Evolutionary conservation across 2,113 vertebrate genomes (phyloP).

Genomic region (Myotis davidii): DNA sequence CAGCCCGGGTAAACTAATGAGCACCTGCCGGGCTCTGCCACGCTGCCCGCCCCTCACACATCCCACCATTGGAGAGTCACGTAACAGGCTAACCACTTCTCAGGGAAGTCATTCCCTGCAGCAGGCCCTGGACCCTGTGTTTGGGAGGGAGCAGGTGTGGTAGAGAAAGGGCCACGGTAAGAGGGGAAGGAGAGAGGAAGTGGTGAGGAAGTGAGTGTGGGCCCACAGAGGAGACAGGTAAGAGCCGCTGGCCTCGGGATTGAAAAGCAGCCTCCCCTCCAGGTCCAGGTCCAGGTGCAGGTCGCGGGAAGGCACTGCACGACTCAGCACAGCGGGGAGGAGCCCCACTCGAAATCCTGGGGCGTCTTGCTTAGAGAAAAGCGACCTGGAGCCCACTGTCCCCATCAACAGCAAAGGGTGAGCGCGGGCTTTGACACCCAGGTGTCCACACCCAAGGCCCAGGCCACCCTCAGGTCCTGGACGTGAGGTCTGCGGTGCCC

Average conservation of each 20-base stretch:
- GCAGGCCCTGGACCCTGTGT: not conserved
- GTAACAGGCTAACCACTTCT: not conserved
- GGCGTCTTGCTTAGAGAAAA: not conserved
- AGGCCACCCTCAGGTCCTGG: conserved; percentile 11
- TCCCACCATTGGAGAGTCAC: not conserved
- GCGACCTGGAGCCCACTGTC: not conserved
- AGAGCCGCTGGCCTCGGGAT: not conserved
- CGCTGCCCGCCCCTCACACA: not conserved
- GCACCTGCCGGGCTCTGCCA: not conserved
- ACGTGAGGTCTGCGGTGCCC: not conserved
- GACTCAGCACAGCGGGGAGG: not conserved
- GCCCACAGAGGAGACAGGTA: not conserved
- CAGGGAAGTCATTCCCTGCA: not conserved
- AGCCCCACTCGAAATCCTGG: not conserved
- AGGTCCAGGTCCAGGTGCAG: not conserved
- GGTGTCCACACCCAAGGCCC: not conserved
- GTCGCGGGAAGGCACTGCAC: not conserved
- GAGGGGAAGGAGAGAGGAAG: not conserved
- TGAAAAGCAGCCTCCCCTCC: not conserved
- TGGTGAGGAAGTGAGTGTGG: not conserved
- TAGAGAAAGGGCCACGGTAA: not conserved
- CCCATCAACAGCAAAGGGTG: not conserved
- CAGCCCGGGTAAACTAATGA: not conserved
- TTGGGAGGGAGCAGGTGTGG: not conserved
- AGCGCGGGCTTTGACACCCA: not conserved